These are phyloP conservation scores for Gracilinanus agilis DNA, from an alignment of 2,113 vertebrate species.

Conservation along the genomic window DNA sequence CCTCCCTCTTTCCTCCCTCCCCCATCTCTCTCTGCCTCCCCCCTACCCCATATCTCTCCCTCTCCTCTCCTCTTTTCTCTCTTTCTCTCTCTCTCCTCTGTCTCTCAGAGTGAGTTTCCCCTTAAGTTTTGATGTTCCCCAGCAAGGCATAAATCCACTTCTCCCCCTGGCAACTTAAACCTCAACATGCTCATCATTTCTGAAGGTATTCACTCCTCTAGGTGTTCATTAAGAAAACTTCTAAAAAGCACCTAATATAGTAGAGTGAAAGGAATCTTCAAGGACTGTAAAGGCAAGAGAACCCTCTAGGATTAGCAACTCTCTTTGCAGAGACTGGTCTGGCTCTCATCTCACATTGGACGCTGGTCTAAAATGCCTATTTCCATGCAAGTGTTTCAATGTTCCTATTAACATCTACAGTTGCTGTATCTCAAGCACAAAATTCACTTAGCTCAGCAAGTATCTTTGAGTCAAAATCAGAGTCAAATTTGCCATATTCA, in stretches of 20 bases:
- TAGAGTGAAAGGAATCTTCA: slow-evolving; percentile 1
- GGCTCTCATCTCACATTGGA: slow-evolving; percentile 13
- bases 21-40: too few species aligned
- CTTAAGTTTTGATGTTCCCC: neutral
- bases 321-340: neutral
- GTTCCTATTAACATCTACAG: neutral
- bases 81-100: too few species aligned
- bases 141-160: neutral
- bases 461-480: neutral
- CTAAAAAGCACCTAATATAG: neutral
- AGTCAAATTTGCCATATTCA: neutral
- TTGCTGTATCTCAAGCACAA: neutral
- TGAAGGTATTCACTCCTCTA: neutral
- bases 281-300: slow-evolving; percentile 17
- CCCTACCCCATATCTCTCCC: too few species aligned
- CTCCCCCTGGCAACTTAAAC: neutral
- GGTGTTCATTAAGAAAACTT: slow-evolving; percentile 17
- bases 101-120: neutral
- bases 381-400: neutral
- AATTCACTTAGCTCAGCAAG: neutral
- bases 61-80: too few species aligned
- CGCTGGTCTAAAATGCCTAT: neutral
- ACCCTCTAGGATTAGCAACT: neutral
- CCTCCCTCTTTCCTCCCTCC: too few species aligned
- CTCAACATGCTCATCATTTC: neutral